phyloP scores from a whole-genome alignment of 1,140 invertebrate species.

The Octopus sinensis region DNA sequence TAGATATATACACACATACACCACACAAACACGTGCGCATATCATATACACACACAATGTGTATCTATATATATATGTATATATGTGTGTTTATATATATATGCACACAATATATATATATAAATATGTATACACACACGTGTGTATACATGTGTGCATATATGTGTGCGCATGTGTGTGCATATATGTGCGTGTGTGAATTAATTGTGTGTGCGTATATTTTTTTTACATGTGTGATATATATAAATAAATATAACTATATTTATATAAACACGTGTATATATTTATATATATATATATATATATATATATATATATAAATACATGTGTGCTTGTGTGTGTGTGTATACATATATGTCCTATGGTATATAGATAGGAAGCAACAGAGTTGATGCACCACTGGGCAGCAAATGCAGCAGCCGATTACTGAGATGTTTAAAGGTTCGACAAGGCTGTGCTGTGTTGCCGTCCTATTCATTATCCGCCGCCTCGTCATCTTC shows the following conservation, averaged over 20 bases:
- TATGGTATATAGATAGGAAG: too few relatives aligned
- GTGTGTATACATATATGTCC: not conserved
- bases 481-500: conserved; percentile 60
- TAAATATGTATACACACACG: not conserved
- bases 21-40: not conserved
- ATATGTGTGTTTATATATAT: too few relatives aligned
- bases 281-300: not conserved
- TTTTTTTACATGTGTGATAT: not conserved
- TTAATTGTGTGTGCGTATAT: not conserved
- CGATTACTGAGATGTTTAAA: too few relatives aligned
- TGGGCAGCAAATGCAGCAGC: too few relatives aligned
- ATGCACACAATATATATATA: too few relatives aligned
- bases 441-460: too few relatives aligned
- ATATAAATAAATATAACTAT: not conserved
- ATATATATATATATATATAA: not conserved
- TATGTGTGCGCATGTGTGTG: not conserved
- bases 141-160: not conserved
- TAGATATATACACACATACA: not conserved
- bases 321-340: not conserved
- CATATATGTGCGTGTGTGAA: not conserved
- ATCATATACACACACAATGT: not conserved
- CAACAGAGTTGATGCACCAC: too few relatives aligned
- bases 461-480: too few relatives aligned
- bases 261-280: too few relatives aligned
- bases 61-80: not conserved